Evolutionary conservation across 2,888 invertebrate species (phyloP).

Genomic region (Drosophila buzzatii): DNA sequence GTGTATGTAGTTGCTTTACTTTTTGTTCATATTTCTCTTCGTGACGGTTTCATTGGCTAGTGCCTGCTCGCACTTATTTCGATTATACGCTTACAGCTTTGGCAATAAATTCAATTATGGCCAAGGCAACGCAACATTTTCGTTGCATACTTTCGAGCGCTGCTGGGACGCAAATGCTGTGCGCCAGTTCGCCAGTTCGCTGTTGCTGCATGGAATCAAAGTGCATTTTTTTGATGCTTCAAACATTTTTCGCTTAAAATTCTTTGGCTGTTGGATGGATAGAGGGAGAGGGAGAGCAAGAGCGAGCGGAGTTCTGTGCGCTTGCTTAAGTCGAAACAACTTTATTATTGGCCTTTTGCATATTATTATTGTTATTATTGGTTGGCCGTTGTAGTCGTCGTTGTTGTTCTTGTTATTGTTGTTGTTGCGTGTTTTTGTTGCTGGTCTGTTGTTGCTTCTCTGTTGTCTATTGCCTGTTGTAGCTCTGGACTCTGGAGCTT

Average conservation of each 20-base stretch:
- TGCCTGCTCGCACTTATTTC: not conserved
- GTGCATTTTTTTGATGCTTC: conserved; percentile 54
- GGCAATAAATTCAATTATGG: conserved; percentile 5
- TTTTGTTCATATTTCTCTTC: not conserved
- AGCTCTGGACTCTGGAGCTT: not conserved
- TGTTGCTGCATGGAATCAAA: conserved; percentile 49
- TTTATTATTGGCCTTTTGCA: conserved; percentile 39
- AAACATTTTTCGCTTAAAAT: conserved; percentile 65
- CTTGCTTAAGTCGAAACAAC: conserved; percentile 21
- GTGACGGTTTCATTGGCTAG: not conserved
- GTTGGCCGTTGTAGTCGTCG: conserved; percentile 22
- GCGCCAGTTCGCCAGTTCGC: too few relatives aligned
- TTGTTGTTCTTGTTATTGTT: conserved; percentile 5
- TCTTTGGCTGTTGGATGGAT: conserved; percentile 33
- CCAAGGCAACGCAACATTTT: conserved; percentile 2
- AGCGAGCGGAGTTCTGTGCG: conserved; percentile 1
- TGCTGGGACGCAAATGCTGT: not conserved
- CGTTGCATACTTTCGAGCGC: conserved; percentile 7
- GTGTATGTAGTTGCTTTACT: too few relatives aligned
- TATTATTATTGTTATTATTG: conserved; percentile 40
- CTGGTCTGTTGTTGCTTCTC: not conserved
- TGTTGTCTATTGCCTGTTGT: not conserved
- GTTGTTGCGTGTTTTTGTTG: not conserved
- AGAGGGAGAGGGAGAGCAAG: not conserved
- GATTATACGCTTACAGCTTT: not conserved